Conservation (phyloP, 2,888 invertebrate species). For the Chymomyza procnemis region DNA sequence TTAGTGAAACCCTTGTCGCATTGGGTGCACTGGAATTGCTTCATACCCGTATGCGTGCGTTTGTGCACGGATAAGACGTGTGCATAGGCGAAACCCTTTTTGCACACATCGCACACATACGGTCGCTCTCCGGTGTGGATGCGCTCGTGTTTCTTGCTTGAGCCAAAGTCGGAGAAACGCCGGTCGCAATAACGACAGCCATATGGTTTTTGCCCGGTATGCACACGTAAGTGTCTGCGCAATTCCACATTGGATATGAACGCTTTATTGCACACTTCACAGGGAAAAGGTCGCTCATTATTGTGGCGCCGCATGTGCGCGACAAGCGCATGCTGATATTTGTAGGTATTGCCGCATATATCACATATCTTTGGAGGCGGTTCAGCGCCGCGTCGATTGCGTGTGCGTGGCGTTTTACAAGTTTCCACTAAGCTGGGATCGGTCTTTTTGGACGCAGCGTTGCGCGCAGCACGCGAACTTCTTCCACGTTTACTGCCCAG, state of each 20-base stretch:
- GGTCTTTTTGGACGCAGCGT: not conserved
- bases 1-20: conserved; percentile 78
- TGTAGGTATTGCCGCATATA: conserved; percentile 78
- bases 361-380: conserved; percentile 75
- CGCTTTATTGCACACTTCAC: conserved; percentile 77
- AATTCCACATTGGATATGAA: conserved; percentile 78
- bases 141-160: conserved; percentile 78
- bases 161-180: conserved; percentile 78
- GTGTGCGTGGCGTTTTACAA: not conserved
- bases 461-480: not conserved
- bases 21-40: conserved; percentile 74
- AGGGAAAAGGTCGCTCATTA: conserved; percentile 75
- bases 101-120: conserved; percentile 74
- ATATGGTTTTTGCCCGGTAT: conserved; percentile 78
- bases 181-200: conserved; percentile 76
- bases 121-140: conserved; percentile 78
- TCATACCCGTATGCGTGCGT: conserved; percentile 77
- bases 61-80: conserved; percentile 76
- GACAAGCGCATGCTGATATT: conserved; percentile 77
- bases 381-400: conserved; percentile 12
- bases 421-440: not conserved
- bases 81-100: conserved; percentile 77
- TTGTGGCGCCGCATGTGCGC: conserved; percentile 78
- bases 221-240: conserved; percentile 78
- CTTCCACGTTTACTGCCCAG: not conserved